Percentiles rank a stretch among this genome's conserved stretches.
These are phyloP conservation scores for Sminthopsis crassicaudata DNA, from an alignment of 2,113 vertebrate genomes.

Conservation along the genomic window DNA sequence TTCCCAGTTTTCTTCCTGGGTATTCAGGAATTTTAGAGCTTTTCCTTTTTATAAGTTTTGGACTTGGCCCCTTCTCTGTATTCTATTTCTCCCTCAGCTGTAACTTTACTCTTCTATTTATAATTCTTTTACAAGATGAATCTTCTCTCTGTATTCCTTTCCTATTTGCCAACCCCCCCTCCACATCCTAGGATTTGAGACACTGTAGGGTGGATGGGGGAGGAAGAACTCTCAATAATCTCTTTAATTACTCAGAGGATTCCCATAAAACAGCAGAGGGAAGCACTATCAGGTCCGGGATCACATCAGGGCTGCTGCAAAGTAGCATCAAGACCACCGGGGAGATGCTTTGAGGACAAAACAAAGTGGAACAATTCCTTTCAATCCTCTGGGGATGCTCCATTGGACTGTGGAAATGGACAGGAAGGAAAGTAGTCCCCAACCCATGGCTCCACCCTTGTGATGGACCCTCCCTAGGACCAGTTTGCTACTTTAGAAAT, in stretches of 20 bases:
- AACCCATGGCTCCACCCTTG: not conserved
- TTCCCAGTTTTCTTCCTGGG: conserved; percentile 40
- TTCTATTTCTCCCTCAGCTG: conserved; percentile 72
- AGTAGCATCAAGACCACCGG: conserved; percentile 74
- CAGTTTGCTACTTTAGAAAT: not conserved
- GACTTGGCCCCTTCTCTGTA: conserved; percentile 66
- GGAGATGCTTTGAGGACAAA: conserved; percentile 83
- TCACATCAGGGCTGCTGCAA: conserved; percentile 79
- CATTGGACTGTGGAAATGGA: conserved; percentile 45
- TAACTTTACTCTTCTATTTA: conserved; percentile 73
- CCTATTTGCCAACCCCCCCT: conserved; percentile 67
- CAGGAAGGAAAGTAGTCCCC: not conserved
- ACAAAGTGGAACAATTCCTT: conserved; percentile 76
- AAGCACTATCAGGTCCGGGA: conserved; percentile 81
- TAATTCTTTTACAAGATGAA: conserved; percentile 74
- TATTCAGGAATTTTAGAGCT: conserved; percentile 54
- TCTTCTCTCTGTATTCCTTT: conserved; percentile 74
- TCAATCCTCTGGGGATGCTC: conserved; percentile 55
- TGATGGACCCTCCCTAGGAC: not conserved
- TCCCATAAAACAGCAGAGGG: conserved; percentile 81
- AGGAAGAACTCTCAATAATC: conserved; percentile 82
- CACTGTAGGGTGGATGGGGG: conserved; percentile 36
- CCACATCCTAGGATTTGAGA: conserved; percentile 75
- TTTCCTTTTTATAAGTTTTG: conserved; percentile 67
- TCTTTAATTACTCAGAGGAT: conserved; percentile 81